phyloP scores from a whole-genome alignment of 1,140 invertebrate species.

The Diorhabda carinulata region DNA sequence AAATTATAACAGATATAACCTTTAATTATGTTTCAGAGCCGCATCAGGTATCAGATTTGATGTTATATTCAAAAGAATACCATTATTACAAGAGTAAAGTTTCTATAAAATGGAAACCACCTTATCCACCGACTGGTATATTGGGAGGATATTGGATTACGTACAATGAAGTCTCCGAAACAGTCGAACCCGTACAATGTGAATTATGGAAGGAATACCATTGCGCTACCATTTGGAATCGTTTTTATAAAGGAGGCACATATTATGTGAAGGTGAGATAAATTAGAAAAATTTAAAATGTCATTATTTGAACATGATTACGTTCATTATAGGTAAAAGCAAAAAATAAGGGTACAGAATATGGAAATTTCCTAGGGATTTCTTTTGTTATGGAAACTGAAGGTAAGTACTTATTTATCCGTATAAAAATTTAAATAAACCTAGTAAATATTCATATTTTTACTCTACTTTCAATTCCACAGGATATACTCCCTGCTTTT shows the following conservation, averaged over 20 bases:
- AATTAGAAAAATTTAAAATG: too few relatives aligned
- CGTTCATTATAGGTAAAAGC: too few relatives aligned
- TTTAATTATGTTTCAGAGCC: conserved; percentile 4
- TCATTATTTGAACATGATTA: too few relatives aligned
- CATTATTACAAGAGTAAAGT: not conserved
- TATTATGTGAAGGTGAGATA: not conserved
- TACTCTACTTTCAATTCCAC: too few relatives aligned
- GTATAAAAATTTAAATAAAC: too few relatives aligned
- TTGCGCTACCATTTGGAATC: conserved; percentile 7
- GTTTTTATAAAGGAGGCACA: not conserved
- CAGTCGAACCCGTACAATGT: conserved; percentile 1
- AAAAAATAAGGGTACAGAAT: too few relatives aligned
- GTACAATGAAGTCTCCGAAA: not conserved
- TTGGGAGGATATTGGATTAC: conserved; percentile 12
- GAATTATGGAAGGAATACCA: conserved; percentile 19
- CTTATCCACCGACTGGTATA: conserved; percentile 25
- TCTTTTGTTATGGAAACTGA: too few relatives aligned
- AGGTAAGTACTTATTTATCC: too few relatives aligned
- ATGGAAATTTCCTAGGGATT: too few relatives aligned
- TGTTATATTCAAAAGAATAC: conserved; percentile 20
- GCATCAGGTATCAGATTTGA: conserved; percentile 3
- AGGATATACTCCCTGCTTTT: too few relatives aligned
- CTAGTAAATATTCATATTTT: too few relatives aligned
- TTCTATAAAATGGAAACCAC: conserved; percentile 23
- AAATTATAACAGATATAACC: too few relatives aligned